A percentile compares a stretch with the other conserved stretches of the same genome.
These are phyloP conservation scores for Troilus luridus DNA, from an alignment of 2,888 invertebrate species.

Conservation along the genomic window DNA sequence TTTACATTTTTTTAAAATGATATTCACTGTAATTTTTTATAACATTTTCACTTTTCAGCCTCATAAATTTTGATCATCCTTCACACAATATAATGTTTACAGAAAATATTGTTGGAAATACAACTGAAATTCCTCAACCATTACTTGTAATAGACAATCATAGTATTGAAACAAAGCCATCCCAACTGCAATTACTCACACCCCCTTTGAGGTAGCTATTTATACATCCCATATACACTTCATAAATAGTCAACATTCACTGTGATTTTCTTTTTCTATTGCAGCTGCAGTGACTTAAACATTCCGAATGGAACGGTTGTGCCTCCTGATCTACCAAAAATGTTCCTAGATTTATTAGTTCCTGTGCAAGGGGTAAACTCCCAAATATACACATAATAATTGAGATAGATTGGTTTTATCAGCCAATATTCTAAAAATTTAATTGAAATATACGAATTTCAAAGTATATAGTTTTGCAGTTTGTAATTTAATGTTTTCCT, in stretches of 20 bases:
- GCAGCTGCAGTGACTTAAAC: constrained; percentile 50
- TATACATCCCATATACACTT: background rate
- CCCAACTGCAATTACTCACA: constrained; percentile 48
- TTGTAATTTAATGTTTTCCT: background rate
- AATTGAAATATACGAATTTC: background rate
- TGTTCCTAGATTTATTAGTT: constrained; percentile 57
- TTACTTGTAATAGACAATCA: constrained; percentile 44
- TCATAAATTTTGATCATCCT: constrained; percentile 35
- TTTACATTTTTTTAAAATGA: constrained; percentile 23
- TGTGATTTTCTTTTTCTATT: constrained; percentile 7
- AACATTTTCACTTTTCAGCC: background rate
- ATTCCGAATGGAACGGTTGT: constrained; percentile 52
- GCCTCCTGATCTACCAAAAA: constrained; percentile 59
- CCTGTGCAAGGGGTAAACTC: constrained; percentile 56
- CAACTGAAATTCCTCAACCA: constrained; percentile 32
- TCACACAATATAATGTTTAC: constrained; percentile 51
- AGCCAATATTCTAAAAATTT: background rate
- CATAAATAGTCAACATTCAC: background rate
- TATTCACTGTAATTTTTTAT: background rate
- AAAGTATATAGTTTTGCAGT: background rate
- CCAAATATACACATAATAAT: background rate
- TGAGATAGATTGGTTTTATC: background rate
- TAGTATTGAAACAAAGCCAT: constrained; percentile 31
- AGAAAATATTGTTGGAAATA: constrained; percentile 43
- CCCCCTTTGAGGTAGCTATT: constrained; percentile 52